Percentiles rank a stretch among this genome's conserved stretches.
Evolutionary conservation across 2,797 vertebrate species (phyloP).

Genomic region (Coreius guichenoti): DNA sequence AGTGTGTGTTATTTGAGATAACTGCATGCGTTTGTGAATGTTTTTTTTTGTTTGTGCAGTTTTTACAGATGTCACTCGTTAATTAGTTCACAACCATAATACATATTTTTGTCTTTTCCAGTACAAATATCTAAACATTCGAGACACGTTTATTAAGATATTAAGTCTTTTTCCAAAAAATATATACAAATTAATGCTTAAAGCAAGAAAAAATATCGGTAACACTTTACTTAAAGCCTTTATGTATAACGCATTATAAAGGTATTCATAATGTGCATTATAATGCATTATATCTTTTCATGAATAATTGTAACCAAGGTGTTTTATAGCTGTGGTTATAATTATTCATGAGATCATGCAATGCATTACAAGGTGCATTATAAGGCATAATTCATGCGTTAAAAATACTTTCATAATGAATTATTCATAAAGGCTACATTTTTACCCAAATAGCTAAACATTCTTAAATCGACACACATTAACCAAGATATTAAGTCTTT

Average conservation of each 20-base stretch:
- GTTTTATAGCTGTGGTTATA: no score
- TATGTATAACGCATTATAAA: not conserved
- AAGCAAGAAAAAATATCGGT: not conserved
- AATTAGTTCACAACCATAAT: not conserved
- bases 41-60: conserved; percentile 1
- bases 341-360: not conserved
- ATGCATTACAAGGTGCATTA: not conserved
- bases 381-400: not conserved
- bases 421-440: not conserved
- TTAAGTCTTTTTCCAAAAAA: not conserved
- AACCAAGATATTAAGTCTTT: not conserved
- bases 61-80: not conserved
- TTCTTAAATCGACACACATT: not conserved
- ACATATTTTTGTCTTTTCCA: not conserved
- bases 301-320: not conserved
- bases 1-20: not conserved
- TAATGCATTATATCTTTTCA: not conserved
- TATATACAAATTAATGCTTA: not conserved
- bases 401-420: not conserved
- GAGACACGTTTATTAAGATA: not conserved
- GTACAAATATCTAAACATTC: not conserved
- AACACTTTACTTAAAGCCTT: not conserved
- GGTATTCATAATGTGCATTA: no score
- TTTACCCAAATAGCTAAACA: not conserved
- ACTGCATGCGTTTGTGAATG: not conserved